Evolutionary conservation across 2,113 vertebrate genomes (phyloP), one percentile per base, ranked within the genome.

Genomic region (Heterotilapia buettikoferi): DNA sequence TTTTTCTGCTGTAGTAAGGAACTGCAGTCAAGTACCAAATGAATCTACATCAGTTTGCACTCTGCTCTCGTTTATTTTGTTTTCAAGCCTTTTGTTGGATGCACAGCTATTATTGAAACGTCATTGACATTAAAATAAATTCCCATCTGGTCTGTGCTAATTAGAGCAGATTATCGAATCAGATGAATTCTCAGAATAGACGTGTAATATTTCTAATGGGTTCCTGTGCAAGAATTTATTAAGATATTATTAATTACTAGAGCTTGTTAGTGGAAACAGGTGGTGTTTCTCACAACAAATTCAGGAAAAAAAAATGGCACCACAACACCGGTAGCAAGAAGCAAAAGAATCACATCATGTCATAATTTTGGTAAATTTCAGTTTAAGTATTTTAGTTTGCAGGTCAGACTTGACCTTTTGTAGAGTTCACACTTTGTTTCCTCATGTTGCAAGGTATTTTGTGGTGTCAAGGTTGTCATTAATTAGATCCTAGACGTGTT

Each of bases 1-100:
- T 84, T 84, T 87, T 89, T 82, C 80, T 91, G 73, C 59, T 80
- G 36, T 61, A 38, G 47, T 81, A 57, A 84, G 52, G 56, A 88
- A 18, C 66, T 19, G 71, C 59, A 36, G 8, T 18, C 16, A 59
- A 56, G 66, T 43, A 47, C 36, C 61, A 76, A 86, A 91, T 40
- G 54, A 84, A 87, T 79, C 80, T 21, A 40, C 59, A 38, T 78
- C 54, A 16, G 76, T 82, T 50, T 50, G 36, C n/a, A 66, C 40
- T 56, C 79, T 84, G 7, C 50, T 29, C 84, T 82, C 7, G 3
- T 57, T 59, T 33, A 36, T n/a, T 84, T 53, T 45, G 29, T 50
- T 86, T 89, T 56, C 26, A 50, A 36, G 43, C 45, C 40, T 84
- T 47, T 52, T 68, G 47, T 82, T 6, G 18, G 54, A 76, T 14